Conservation (phyloP, 2,888 invertebrate genomes). For the Anagyrus pseudococci region DNA sequence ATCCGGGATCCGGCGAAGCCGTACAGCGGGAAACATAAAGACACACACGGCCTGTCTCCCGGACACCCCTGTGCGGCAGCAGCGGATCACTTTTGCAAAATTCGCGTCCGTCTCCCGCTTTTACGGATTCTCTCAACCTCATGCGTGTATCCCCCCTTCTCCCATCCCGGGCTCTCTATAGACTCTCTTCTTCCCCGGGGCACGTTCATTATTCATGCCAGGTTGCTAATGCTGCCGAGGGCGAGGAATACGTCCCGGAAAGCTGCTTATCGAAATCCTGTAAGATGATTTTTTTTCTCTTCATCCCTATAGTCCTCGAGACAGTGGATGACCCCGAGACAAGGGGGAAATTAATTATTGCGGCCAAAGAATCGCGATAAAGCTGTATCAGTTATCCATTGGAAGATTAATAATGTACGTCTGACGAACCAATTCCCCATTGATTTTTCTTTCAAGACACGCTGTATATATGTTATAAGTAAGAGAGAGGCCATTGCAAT, state of each 20-base stretch:
- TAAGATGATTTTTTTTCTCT: slow-evolving; percentile 27
- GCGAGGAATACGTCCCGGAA: not conserved
- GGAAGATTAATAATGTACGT: too few species aligned
- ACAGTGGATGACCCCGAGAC: not conserved
- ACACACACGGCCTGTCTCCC: slow-evolving; percentile 2
- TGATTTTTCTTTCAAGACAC: too few species aligned
- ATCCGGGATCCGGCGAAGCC: slow-evolving; percentile 28
- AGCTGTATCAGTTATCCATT: too few species aligned
- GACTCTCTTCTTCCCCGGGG: too few species aligned
- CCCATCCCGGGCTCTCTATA: too few species aligned
- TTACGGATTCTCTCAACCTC: slow-evolving; percentile 24
- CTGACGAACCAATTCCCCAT: too few species aligned
- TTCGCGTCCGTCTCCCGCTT: slow-evolving; percentile 6
- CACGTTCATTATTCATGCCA: slow-evolving; percentile 31
- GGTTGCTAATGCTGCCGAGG: slow-evolving; percentile 7
- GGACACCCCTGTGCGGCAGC: not conserved
- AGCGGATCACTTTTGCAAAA: not conserved
- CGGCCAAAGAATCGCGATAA: too few species aligned
- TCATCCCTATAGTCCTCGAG: not conserved
- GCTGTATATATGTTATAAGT: too few species aligned
- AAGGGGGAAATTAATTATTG: slow-evolving; percentile 27
- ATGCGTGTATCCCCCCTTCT: slow-evolving; percentile 27
- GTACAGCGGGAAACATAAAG: too few species aligned
- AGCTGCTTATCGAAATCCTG: slow-evolving; percentile 36
- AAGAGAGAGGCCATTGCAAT: too few species aligned